phyloP scores from a whole-genome alignment of 2,113 vertebrate genomes.

The Elaphurus davidianus region DNA sequence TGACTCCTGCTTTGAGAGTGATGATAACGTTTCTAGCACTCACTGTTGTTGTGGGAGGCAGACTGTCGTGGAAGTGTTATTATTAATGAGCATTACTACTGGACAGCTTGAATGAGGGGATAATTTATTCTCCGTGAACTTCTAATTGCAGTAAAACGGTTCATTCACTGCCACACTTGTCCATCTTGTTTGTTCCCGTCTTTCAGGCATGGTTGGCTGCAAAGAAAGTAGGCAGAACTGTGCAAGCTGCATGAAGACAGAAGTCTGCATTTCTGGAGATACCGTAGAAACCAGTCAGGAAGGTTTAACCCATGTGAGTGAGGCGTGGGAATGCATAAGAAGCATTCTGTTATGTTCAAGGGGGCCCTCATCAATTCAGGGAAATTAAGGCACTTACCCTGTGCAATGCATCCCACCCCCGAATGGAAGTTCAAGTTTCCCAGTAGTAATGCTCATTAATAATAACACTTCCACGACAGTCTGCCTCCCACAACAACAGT shows the following conservation, averaged over 20 bases:
- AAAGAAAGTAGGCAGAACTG: constrained; percentile 78
- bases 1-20: constrained; percentile 65
- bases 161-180: constrained; percentile 83
- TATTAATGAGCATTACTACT: constrained; percentile 84
- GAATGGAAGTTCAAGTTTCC: constrained; percentile 82
- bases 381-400: neutral
- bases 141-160: constrained; percentile 85
- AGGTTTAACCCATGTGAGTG: neutral
- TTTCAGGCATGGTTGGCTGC: constrained; percentile 81
- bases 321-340: neutral
- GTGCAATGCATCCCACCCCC: neutral
- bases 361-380: neutral
- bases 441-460: constrained; percentile 83
- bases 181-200: constrained; percentile 83
- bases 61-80: constrained; percentile 83
- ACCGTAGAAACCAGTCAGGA: neutral
- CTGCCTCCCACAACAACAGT: constrained; percentile 77
- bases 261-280: constrained; percentile 70
- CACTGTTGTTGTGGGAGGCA: constrained; percentile 76
- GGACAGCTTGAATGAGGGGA: constrained; percentile 87
- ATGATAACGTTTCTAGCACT: constrained; percentile 74
- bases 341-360: neutral
- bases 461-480: constrained; percentile 83
- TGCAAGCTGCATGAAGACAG: constrained; percentile 72
- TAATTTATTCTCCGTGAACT: constrained; percentile 89